These are phyloP conservation scores for Xestia ashworthii DNA, from an alignment of 2,888 invertebrate genomes.

Conservation along the genomic window DNA sequence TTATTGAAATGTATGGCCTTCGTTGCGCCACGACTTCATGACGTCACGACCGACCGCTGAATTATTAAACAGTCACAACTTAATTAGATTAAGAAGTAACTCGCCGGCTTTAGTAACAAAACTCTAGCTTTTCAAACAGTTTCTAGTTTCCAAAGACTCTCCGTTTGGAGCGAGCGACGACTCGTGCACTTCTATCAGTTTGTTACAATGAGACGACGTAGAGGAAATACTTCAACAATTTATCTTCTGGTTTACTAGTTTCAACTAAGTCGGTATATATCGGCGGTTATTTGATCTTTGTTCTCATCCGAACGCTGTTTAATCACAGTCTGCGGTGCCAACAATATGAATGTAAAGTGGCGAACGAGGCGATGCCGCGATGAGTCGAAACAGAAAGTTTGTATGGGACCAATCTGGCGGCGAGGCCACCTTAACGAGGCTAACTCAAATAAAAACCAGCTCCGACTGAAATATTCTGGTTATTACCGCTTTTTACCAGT, in stretches of 20 bases:
- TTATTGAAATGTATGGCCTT: constrained; percentile 20
- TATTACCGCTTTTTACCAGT: constrained; percentile 64
- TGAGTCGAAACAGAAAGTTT: constrained; percentile 61
- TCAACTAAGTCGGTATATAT: neutral
- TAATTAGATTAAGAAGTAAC: constrained; percentile 19
- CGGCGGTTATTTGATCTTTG: constrained; percentile 8
- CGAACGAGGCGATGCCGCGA: constrained; percentile 36
- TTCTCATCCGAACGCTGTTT: neutral
- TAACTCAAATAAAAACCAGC: constrained; percentile 66
- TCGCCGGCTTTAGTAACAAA: constrained; percentile 19
- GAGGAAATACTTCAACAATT: constrained; percentile 1
- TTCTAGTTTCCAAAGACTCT: constrained; percentile 29
- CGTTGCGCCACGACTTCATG: neutral
- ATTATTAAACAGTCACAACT: constrained; percentile 33
- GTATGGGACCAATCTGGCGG: constrained; percentile 59
- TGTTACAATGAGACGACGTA: neutral
- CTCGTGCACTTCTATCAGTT: constrained; percentile 16
- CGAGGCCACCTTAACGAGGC: constrained; percentile 55
- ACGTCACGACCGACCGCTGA: neutral
- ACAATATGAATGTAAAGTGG: constrained; percentile 49
- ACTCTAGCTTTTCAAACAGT: constrained; percentile 19
- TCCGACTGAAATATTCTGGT: constrained; percentile 63
- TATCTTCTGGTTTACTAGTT: constrained; percentile 2
- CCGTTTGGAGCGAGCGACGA: neutral
- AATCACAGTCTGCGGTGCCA: constrained; percentile 30